Base-by-base conservation (phyloP, 2,888 invertebrate genomes). In the Aleiodes testaceus region DNA sequence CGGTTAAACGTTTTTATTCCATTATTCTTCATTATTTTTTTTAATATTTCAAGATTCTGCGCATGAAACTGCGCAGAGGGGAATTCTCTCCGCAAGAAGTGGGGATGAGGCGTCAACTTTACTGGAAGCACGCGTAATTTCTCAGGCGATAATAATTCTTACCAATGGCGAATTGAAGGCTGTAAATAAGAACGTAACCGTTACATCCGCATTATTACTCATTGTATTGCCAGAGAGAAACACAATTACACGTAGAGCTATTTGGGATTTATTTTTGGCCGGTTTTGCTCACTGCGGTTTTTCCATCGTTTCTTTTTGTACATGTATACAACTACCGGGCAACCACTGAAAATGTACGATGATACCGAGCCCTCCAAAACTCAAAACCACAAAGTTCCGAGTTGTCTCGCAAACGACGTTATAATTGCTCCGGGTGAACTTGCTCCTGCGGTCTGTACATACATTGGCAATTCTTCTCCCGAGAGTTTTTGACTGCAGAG, bases 381-480 rank as follows among this genome's bases (percentile, higher is more conserved):
- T 63, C 72, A 69, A 66, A 67, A 73, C 73, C 73, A 69, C 74
- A 74, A 70, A 69, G 73, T 76, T 65, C 71, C 72, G 52, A 63
- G 64, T 72, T 63, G 73, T 65, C 61, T 59, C 67, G 66, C 55
- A 66, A 66, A 66, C 74, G 70, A 70, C 70, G 72, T 69, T 74
- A 72, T 74, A 76, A 76, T 76, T 76, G 75, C 72, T 74, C 70
- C 69, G 64, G 69, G 67, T 75, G 70, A 74, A 66, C 61, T 65
- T 61, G 52, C 36, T 44, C 18, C 26, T 44, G 44, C 68, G 71
- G 69, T 69, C 55, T 36, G 66, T 47, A 66, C 36, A 49, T 44
- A 66, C 63, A 52, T 71, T 63, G 12, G 36, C 36, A 36, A 36
- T 36, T 36, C 36, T 36, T 36, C 61, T 50, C 36, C 52, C 26